These are phyloP conservation scores for Meandrusa payeni DNA, from an alignment of 2,888 invertebrate genomes.

Conservation along the genomic window DNA sequence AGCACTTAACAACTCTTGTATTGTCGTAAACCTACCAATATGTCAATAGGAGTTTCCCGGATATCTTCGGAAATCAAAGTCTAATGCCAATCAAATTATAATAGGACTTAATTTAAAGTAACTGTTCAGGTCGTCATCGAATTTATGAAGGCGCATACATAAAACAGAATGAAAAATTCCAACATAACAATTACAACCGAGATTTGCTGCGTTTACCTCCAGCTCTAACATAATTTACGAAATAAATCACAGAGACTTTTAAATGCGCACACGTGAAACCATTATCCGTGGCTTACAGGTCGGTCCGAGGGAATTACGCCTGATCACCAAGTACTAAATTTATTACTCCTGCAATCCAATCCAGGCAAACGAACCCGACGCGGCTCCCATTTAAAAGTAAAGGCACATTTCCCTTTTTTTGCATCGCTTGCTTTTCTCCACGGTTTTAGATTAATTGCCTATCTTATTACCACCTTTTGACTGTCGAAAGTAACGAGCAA, in stretches of 20 bases:
- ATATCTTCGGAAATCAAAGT: too few species aligned
- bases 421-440: too few species aligned
- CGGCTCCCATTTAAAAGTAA: constrained; percentile 38
- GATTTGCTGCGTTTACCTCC: background rate
- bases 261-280: constrained; percentile 1
- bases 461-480: too few species aligned
- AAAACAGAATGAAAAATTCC: background rate
- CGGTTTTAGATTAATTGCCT: too few species aligned
- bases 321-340: constrained; percentile 44
- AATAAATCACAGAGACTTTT: constrained; percentile 16
- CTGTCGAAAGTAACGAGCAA: too few species aligned
- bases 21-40: too few species aligned
- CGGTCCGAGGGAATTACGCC: constrained; percentile 34
- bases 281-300: constrained; percentile 10
- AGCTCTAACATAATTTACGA: constrained; percentile 1
- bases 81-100: too few species aligned
- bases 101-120: too few species aligned
- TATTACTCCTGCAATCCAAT: constrained; percentile 37
- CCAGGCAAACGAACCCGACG: constrained; percentile 23
- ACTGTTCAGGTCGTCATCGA: too few species aligned
- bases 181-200: background rate
- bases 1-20: too few species aligned
- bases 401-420: constrained; percentile 33
- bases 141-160: too few species aligned
- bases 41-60: too few species aligned